A percentile compares a stretch with the other conserved stretches of the same genome.
Conservation (phyloP, 2,797 vertebrate species). For the Pseudomugil tenellus region DNA sequence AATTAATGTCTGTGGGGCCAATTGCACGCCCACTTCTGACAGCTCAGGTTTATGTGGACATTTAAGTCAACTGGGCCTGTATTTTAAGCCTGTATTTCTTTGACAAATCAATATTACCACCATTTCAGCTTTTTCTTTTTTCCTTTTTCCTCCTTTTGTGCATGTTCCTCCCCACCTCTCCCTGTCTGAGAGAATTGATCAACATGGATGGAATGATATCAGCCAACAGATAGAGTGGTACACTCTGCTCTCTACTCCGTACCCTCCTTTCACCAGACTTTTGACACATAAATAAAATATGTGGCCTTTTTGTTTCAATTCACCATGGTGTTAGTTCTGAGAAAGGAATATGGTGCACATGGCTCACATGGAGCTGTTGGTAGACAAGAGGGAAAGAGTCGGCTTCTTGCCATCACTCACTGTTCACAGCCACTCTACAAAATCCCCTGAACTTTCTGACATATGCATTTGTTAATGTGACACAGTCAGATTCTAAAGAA, state of each 20-base stretch:
- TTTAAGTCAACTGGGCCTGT: conserved; percentile 78
- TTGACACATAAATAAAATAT: conserved; percentile 86
- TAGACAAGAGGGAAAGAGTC: conserved; percentile 64
- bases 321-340: conserved; percentile 58
- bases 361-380: conserved; percentile 61
- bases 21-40: conserved; percentile 69
- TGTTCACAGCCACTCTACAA: conserved; percentile 74
- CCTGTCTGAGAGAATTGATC: conserved; percentile 80
- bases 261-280: conserved; percentile 74
- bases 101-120: conserved; percentile 81
- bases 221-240: conserved; percentile 75
- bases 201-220: conserved; percentile 73
- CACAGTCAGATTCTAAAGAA: conserved; percentile 76
- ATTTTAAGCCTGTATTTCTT: conserved; percentile 75
- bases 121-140: conserved; percentile 67
- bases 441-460: conserved; percentile 77
- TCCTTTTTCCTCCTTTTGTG: conserved; percentile 42
- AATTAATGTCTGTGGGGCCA: conserved; percentile 60
- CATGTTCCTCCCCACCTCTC: conserved; percentile 58
- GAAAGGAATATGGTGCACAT: conserved; percentile 57
- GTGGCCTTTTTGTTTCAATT: conserved; percentile 77
- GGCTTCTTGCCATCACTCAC: conserved; percentile 74
- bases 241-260: conserved; percentile 48
- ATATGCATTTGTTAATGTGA: conserved; percentile 76
- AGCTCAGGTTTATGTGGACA: conserved; percentile 80